phyloP scores from a whole-genome alignment of 2,113 vertebrate species.

The Otis tarda region DNA sequence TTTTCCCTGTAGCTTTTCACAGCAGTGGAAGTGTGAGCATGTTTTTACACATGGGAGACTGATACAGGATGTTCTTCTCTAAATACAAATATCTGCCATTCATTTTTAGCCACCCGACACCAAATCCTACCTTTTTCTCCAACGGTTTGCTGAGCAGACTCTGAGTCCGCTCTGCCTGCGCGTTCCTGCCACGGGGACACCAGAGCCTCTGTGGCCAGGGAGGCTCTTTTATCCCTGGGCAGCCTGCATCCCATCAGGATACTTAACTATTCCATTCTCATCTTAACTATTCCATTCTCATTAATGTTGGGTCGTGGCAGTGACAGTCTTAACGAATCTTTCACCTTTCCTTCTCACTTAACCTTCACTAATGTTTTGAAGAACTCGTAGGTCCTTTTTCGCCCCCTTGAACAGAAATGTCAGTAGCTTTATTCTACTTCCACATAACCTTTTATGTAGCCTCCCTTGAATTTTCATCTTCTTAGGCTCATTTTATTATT shows the following conservation, averaged over 20 bases:
- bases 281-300: neutral
- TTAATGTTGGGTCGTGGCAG: neutral
- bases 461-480: neutral
- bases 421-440: neutral
- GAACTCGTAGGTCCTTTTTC: neutral
- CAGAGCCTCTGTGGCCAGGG: neutral
- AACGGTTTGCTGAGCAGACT: neutral
- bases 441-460: neutral
- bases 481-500: neutral
- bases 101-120: neutral
- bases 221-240: neutral
- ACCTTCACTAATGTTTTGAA: neutral
- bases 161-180: neutral
- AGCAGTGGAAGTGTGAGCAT: neutral
- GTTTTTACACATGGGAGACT: slow-evolving; percentile 36
- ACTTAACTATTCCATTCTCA: neutral
- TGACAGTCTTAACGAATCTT: neutral
- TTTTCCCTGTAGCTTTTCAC: slow-evolving; percentile 34
- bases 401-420: neutral
- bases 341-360: neutral
- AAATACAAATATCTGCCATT: neutral
- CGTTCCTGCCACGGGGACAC: neutral
- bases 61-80: slow-evolving; percentile 37
- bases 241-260: neutral
- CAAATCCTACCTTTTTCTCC: slow-evolving; percentile 9